Percentiles rank a stretch among this genome's conserved stretches.
Evolutionary conservation across 2,113 vertebrate genomes (phyloP).

Genomic region (Erinaceus europaeus): DNA sequence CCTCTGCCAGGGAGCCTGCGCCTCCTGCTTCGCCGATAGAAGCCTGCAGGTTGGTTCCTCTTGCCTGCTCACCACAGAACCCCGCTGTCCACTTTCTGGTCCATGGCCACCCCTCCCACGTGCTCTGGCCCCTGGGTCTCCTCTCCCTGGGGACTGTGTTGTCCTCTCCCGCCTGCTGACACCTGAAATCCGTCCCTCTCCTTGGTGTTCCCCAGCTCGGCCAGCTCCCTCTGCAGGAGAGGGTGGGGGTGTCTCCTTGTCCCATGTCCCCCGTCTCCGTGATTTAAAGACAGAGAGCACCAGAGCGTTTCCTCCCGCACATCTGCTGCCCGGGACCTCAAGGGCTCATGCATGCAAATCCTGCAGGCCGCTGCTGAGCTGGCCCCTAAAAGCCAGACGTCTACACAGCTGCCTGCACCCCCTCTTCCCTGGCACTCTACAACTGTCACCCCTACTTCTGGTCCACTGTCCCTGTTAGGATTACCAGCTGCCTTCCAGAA

Average conservation of each 20-base stretch:
- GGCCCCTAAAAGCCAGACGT: too few relatives aligned
- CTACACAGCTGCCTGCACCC: not conserved
- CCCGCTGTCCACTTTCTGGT: not conserved
- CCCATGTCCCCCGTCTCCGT: not conserved
- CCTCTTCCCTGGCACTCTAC: not conserved
- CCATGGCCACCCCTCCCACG: not conserved
- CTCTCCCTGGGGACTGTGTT: not conserved
- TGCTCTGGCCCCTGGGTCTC: not conserved
- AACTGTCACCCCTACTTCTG: not conserved
- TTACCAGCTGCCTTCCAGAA: not conserved
- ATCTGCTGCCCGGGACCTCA: too few relatives aligned
- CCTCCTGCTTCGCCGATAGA: not conserved
- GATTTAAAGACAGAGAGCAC: not conserved
- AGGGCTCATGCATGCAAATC: too few relatives aligned
- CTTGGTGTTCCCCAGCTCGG: not conserved
- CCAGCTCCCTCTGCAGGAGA: not conserved
- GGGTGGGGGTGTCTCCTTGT: too few relatives aligned
- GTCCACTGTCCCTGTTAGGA: not conserved
- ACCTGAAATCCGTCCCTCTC: not conserved
- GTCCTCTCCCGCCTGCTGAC: not conserved
- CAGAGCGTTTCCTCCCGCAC: too few relatives aligned
- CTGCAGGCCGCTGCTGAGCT: too few relatives aligned
- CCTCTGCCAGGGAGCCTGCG: too few relatives aligned
- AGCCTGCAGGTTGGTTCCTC: not conserved
- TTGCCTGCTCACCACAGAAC: not conserved